Evolutionary conservation across 1,140 invertebrate genomes (phyloP), one percentile per base, ranked within the genome.

Genomic region (Muscidifurax raptorellus): DNA sequence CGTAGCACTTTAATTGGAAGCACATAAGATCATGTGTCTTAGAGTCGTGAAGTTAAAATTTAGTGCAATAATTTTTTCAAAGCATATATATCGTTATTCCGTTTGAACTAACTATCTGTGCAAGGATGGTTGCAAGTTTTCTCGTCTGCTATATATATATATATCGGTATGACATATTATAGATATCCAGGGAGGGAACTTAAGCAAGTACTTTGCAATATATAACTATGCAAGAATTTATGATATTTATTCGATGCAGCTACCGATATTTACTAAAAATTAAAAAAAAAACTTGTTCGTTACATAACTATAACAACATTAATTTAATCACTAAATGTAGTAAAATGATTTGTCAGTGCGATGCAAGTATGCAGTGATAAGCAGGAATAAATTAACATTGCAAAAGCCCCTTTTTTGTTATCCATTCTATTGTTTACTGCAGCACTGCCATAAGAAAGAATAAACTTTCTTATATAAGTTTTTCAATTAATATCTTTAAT

Each of bases 391-490:
- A 30, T 10, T 67, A 15, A 9, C 9, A n/a, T 67, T 67, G 25
- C 28, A 30, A 28, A 27, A 27, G 9, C 9, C 25, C 22, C 5
- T 28, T 28, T 28, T 27, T 69, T 0, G 66, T 69, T 77, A 32
- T 77, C 10, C 44, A 13, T 64, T 47, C 75, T 7, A 77, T 12
- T 44, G 0, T 77, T 59, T 22, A 64, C 52, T 59, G 52, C 32
- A 77, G 75, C 75, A 77, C 75, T 77, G 75, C 52, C 75, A 77
- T 64, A 47, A 59, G 75, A 64, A 77, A 52, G 22, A 30, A 59
- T 13, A 28, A 4, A 27, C 27, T 28, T 77, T 59, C 27, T 40
- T 40, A 25, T 13, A 5, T 64, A 2, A 30, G 22, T 64, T 59
- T 18, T 30, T 59, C 75, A 30, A 77, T 76, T n/a, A n/a, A n/a